Percentiles rank a stretch among this genome's conserved stretches.
phyloP scores from a whole-genome alignment of 2,113 vertebrate genomes.

The Campylomormyrus tamandua region DNA sequence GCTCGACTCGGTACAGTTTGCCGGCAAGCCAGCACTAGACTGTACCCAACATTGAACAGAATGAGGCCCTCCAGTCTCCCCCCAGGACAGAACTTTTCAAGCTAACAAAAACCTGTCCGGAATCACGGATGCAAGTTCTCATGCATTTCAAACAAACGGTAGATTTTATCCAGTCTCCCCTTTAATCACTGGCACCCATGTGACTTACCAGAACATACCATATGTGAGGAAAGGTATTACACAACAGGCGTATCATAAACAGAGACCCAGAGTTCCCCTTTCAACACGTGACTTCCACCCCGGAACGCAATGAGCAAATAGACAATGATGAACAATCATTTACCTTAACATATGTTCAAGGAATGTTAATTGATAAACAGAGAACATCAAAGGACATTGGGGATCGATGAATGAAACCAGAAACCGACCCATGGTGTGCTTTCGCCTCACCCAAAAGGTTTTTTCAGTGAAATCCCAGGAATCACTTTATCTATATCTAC shows the following conservation, averaged over 20 bases:
- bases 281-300: neutral
- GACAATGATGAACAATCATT: neutral
- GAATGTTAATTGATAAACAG: neutral
- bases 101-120: neutral
- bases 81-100: neutral
- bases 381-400: neutral
- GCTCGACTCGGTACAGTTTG: neutral
- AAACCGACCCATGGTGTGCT: neutral
- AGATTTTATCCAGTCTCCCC: constrained; percentile 8
- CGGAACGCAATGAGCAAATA: neutral
- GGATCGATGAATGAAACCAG: neutral
- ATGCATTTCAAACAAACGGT: constrained; percentile 7
- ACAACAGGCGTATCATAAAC: neutral
- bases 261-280: neutral
- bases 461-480: neutral
- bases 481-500: neutral
- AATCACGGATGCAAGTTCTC: neutral
- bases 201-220: neutral
- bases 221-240: neutral
- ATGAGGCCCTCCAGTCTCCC: too few relatives aligned
- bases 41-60: neutral
- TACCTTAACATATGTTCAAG: neutral
- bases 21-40: neutral
- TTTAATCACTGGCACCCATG: neutral
- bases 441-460: neutral